phyloP scores from a whole-genome alignment of 2,888 invertebrate species.

The Dryobota labecula region DNA sequence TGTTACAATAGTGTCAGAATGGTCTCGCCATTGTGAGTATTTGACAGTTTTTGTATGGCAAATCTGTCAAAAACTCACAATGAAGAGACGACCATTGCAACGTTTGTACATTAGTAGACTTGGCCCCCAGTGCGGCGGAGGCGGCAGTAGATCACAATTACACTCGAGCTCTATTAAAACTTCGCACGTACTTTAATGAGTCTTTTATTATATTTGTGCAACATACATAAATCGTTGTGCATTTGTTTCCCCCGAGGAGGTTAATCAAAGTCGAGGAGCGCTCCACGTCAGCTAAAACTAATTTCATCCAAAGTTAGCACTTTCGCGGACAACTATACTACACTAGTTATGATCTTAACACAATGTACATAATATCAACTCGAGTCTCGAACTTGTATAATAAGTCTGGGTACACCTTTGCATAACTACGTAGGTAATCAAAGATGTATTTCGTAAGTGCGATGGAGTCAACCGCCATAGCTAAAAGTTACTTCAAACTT shows the following conservation, averaged over 20 bases:
- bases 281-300: constrained; percentile 83
- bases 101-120: too few relatives aligned
- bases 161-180: constrained; percentile 43
- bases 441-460: constrained; percentile 72
- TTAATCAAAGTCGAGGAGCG: constrained; percentile 83
- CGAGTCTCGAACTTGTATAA: constrained; percentile 68
- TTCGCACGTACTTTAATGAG: constrained; percentile 45
- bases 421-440: constrained; percentile 59
- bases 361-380: constrained; percentile 80
- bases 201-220: constrained; percentile 44
- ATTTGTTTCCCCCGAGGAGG: constrained; percentile 78
- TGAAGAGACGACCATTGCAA: too few relatives aligned
- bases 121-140: too few relatives aligned
- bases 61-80: too few relatives aligned
- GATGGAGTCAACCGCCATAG: constrained; percentile 76
- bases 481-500: constrained; percentile 82
- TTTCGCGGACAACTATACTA: constrained; percentile 79
- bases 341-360: constrained; percentile 82
- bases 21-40: too few relatives aligned
- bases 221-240: constrained; percentile 66
- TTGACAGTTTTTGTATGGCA: too few relatives aligned
- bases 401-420: constrained; percentile 68
- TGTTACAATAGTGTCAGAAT: too few relatives aligned
- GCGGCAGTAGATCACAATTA: constrained; percentile 49
- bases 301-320: constrained; percentile 85